Base-by-base conservation (phyloP, 2,797 vertebrate species). In the Spheniscus humboldti region DNA sequence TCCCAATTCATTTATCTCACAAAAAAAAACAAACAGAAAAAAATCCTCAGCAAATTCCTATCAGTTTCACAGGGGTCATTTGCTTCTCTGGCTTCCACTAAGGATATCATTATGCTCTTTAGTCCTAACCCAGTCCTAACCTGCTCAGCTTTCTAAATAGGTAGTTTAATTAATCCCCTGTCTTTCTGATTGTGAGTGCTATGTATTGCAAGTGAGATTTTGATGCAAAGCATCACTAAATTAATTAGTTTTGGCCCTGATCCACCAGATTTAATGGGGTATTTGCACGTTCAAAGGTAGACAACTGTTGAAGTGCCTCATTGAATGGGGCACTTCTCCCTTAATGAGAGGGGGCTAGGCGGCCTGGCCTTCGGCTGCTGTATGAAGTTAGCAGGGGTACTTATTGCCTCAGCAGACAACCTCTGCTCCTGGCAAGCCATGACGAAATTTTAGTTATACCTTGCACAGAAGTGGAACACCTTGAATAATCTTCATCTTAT, bases 231-330 rank as follows among this genome's bases (percentile, higher is more conserved):
- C 85, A 80, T 96, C 73, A 69, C 96, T 91, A 96, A 96, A 97
- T 95, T 97, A 96, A 94, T 96, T 96, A 93, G 91, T 71, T 94
- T 96, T 97, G 94, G 97, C 93, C 93, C 43, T 11, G 62, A 92
- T 97, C 96, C 94, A 96, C 72, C 57, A 86, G 76, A 96, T 91
- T 96, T 91, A 96, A 97, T 96, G 57, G 94, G 67, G 62, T 92
- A 93, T 91, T 96, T 94, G 60, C 75, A 85, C 62, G 88, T 96
- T 93, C 93, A 93, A 97, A 97, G 88, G 80, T 92, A 97, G 94
- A 94, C 64, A 86, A 94, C 72, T 93, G 88, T 66, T 94, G 95
- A 92, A 97, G 93, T 92, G 88, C 90, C 71, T 95, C 71, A 76
- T 4, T 96, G 93, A 97, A 96, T 89, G 77, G 66, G 77, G 77